Conservation (phyloP, 2,888 invertebrate genomes). For the Pandemis corylana region DNA sequence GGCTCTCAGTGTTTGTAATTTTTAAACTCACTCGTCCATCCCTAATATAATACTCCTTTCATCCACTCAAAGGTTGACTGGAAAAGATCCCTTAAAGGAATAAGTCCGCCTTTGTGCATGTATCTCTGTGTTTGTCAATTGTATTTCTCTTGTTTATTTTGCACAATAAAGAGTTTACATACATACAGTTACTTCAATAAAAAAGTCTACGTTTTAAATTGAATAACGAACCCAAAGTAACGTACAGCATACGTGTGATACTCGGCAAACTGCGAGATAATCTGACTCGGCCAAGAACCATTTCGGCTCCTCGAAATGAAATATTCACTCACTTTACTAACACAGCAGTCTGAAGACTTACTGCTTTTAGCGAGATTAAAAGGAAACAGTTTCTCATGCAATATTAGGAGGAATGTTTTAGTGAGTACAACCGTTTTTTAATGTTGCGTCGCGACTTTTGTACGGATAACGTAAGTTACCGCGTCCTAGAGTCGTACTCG, state of each 20-base stretch:
- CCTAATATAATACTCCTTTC: too few species aligned
- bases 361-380: slow-evolving; percentile 39
- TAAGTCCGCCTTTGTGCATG: too few species aligned
- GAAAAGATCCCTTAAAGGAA: too few species aligned
- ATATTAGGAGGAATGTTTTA: slow-evolving; percentile 22
- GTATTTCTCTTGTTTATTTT: too few species aligned
- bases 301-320: slow-evolving; percentile 26
- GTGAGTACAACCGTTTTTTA: slow-evolving; percentile 5
- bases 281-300: slow-evolving; percentile 3
- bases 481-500: neutral
- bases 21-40: too few species aligned
- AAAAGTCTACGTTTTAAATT: neutral
- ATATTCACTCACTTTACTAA: slow-evolving; percentile 27
- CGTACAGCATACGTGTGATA: neutral
- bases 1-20: too few species aligned
- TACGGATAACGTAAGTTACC: neutral
- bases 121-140: too few species aligned
- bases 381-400: slow-evolving; percentile 34
- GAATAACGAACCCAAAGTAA: neutral
- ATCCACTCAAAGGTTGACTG: too few species aligned
- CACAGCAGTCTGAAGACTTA: slow-evolving; percentile 21
- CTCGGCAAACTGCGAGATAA: neutral
- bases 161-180: too few species aligned
- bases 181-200: too few species aligned
- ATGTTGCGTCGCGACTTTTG: neutral